Evolutionary conservation across 2,113 vertebrate genomes (phyloP).

Genomic region (Tyto alba): DNA sequence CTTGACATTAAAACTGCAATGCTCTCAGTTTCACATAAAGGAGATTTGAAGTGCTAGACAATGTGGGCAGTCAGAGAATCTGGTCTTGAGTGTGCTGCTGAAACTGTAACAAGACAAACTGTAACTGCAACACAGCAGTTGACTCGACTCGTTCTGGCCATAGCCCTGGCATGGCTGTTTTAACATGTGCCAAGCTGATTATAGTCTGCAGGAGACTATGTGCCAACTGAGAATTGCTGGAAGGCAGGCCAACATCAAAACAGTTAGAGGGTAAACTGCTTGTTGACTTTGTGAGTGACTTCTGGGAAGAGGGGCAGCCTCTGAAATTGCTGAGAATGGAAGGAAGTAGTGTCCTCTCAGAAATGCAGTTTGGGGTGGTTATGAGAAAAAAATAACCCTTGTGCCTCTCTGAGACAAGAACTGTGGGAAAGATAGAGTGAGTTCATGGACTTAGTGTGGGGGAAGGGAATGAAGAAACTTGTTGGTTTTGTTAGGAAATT

Average conservation of each 20-base stretch:
- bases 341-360: conserved; percentile 32
- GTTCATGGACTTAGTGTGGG: neutral
- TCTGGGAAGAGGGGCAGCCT: conserved; percentile 53
- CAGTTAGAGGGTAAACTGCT: conserved; percentile 57
- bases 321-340: conserved; percentile 47
- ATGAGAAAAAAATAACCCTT: conserved; percentile 33
- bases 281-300: conserved; percentile 60
- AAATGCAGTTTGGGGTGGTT: conserved; percentile 27
- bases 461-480: conserved; percentile 30
- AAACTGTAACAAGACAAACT: conserved; percentile 25
- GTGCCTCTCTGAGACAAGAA: neutral
- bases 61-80: neutral
- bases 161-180: conserved; percentile 58
- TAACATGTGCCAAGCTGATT: conserved; percentile 61
- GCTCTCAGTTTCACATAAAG: neutral
- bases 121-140: conserved; percentile 45
- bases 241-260: conserved; percentile 59
- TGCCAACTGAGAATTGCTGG: conserved; percentile 62
- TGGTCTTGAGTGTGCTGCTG: conserved; percentile 12
- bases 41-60: neutral
- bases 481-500: conserved; percentile 38
- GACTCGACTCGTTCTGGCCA: conserved; percentile 2
- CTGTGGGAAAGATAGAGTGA: conserved; percentile 22
- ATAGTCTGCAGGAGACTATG: conserved; percentile 59
- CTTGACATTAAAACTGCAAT: neutral